Percentiles rank a stretch among this genome's conserved stretches.
Conservation (phyloP, 2,888 invertebrate genomes). For the Andricus curvator region DNA sequence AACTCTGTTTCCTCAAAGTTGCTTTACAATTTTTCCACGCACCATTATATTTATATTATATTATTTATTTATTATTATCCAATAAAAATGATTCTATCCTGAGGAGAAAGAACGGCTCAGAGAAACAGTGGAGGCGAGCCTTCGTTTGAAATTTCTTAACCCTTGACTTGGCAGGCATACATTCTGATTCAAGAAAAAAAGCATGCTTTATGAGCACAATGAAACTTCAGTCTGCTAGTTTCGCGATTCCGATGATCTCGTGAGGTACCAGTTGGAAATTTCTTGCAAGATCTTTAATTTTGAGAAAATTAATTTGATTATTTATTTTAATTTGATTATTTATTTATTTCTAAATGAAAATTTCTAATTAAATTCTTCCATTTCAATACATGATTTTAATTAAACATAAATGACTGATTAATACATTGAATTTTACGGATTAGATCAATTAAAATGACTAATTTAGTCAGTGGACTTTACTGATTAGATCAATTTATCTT, state of each 20-base stretch:
- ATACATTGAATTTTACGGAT: too few species aligned
- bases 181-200: conserved; percentile 9
- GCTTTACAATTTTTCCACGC: conserved; percentile 47
- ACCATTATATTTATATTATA: too few species aligned
- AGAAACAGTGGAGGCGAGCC: neutral
- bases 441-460: too few species aligned
- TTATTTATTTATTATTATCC: too few species aligned
- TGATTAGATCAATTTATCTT: too few species aligned
- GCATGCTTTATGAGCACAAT: neutral
- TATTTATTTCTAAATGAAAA: too few species aligned
- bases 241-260: neutral
- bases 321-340: too few species aligned
- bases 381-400: too few species aligned
- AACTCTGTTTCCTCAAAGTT: conserved; percentile 45
- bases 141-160: conserved; percentile 3
- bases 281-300: neutral
- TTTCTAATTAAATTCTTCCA: too few species aligned
- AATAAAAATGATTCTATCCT: neutral
- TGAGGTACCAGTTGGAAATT: neutral
- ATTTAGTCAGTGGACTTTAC: too few species aligned
- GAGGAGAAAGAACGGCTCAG: neutral
- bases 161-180: conserved; percentile 5
- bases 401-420: too few species aligned
- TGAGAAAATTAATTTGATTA: neutral
- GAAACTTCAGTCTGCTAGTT: neutral